Conservation (phyloP, 2,888 invertebrate species). For the Rhagonycha lutea region DNA sequence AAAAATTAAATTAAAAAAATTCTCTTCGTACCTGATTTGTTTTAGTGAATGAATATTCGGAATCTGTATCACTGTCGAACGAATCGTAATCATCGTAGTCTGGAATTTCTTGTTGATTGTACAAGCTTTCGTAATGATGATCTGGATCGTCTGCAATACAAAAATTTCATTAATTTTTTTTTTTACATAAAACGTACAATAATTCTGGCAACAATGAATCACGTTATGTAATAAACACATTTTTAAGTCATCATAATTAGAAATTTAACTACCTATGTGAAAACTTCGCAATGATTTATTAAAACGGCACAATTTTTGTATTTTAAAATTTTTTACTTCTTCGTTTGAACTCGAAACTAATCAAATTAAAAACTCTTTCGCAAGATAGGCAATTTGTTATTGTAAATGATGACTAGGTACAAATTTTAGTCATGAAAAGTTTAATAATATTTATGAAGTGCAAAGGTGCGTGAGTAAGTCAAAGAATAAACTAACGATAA, state of each 20-base stretch:
- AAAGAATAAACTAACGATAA: background rate
- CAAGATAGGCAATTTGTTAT: background rate
- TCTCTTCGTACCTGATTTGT: constrained; percentile 38
- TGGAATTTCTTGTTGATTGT: constrained; percentile 46
- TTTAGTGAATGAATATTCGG: constrained; percentile 54
- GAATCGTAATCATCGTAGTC: constrained; percentile 70
- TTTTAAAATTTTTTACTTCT: background rate
- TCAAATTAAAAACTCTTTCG: background rate
- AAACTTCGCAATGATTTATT: background rate
- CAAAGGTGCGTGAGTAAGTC: background rate
- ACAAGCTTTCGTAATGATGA: constrained; percentile 72
- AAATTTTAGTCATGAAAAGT: background rate
- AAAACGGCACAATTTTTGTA: background rate
- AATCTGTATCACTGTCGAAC: constrained; percentile 71
- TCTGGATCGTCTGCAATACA: constrained; percentile 67
- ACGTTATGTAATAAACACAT: background rate
- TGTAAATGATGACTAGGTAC: background rate
- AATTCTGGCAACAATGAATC: background rate
- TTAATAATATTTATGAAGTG: background rate
- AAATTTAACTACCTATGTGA: background rate
- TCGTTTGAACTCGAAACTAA: background rate
- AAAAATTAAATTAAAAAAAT: too few relatives aligned
- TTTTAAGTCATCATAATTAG: background rate
- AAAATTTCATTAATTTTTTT: constrained; percentile 2
- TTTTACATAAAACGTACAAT: background rate